Percentiles rank a stretch among this genome's conserved stretches.
Evolutionary conservation across 2,888 invertebrate species (phyloP).

Genomic region (Diploptera punctata): DNA sequence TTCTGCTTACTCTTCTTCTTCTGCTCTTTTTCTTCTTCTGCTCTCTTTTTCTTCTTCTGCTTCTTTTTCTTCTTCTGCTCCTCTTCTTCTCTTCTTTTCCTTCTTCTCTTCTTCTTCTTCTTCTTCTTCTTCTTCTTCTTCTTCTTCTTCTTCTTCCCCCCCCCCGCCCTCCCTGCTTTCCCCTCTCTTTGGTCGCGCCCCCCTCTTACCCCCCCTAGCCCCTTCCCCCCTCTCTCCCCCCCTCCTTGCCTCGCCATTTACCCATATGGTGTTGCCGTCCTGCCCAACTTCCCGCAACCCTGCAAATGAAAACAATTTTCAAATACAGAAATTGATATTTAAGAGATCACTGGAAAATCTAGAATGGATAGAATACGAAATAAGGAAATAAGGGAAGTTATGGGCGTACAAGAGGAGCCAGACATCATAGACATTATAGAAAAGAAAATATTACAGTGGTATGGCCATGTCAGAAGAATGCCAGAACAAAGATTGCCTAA

Average conservation of each 20-base stretch:
- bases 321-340: too few species aligned
- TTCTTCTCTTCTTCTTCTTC: neutral
- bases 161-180: neutral
- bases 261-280: too few species aligned
- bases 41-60: neutral
- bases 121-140: neutral
- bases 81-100: neutral
- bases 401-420: too few species aligned
- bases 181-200: neutral
- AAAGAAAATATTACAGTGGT: too few species aligned
- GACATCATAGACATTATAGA: too few species aligned
- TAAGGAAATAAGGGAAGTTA: too few species aligned
- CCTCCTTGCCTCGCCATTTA: neutral
- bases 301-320: too few species aligned
- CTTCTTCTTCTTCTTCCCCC: neutral
- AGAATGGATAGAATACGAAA: too few species aligned
- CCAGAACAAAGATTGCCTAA: too few species aligned
- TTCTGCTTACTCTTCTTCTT: conserved; percentile 2
- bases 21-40: neutral
- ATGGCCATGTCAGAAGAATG: too few species aligned
- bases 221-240: neutral
- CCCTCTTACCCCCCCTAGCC: neutral
- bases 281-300: too few species aligned
- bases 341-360: too few species aligned
- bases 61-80: neutral